Percentiles rank a stretch among this genome's conserved stretches.
Evolutionary conservation across 2,888 invertebrate species (phyloP).

Genomic region (Mayetiola destructor): DNA sequence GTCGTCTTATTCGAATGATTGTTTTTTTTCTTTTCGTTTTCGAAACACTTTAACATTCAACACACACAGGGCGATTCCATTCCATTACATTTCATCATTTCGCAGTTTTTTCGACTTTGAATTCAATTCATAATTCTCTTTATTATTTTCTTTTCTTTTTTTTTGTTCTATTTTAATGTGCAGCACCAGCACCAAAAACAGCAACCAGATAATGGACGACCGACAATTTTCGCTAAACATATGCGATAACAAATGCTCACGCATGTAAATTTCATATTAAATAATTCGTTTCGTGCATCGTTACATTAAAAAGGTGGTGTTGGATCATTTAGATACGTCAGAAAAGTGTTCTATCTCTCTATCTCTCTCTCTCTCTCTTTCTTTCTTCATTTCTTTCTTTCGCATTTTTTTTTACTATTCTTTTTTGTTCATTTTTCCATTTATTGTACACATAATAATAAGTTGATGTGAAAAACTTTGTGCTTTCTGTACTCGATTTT

Average conservation of each 20-base stretch:
- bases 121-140: too few species aligned
- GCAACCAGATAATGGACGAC: background rate
- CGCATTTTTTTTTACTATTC: background rate
- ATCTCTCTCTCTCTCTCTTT: background rate
- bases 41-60: too few species aligned
- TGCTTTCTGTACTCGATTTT: too few species aligned
- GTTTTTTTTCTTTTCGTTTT: too few species aligned
- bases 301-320: constrained; percentile 8
- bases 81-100: too few species aligned
- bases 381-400: background rate
- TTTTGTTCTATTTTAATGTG: too few species aligned
- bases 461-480: background rate
- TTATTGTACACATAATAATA: background rate
- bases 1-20: too few species aligned
- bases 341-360: background rate
- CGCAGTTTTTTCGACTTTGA: too few species aligned
- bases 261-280: constrained; percentile 4
- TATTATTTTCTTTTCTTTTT: too few species aligned
- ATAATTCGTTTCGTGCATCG: background rate
- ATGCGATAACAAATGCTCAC: constrained; percentile 12
- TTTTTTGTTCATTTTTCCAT: background rate
- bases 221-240: background rate
- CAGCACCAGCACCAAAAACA: background rate
- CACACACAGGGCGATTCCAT: too few species aligned
- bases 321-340: constrained; percentile 1